phyloP scores from a whole-genome alignment of 2,113 vertebrate genomes.

The Scomber japonicus region DNA sequence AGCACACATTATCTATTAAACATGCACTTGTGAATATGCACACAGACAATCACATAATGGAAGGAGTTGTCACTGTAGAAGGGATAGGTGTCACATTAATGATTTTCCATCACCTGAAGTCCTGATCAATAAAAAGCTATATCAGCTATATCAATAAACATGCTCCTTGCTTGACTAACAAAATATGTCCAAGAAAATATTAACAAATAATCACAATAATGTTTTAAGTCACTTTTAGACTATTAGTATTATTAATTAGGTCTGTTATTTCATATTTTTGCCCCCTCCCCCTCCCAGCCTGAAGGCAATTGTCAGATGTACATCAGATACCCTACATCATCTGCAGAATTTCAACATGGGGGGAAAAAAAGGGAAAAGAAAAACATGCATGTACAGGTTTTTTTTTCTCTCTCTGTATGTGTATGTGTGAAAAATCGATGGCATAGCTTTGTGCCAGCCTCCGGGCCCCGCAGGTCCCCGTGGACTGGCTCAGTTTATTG shows the following conservation, averaged over 20 bases:
- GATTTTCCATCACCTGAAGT: slow-evolving; percentile 33
- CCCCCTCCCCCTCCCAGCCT: not conserved
- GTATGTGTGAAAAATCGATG: slow-evolving; percentile 86
- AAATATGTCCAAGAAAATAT: slow-evolving; percentile 3
- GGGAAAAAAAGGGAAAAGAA: not conserved
- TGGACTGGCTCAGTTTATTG: slow-evolving; percentile 72
- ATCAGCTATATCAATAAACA: no score
- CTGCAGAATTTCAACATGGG: slow-evolving; percentile 23
- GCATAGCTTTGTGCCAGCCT: slow-evolving; percentile 77
- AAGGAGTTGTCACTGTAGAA: slow-evolving; percentile 37
- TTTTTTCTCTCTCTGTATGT: slow-evolving; percentile 58
- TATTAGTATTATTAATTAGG: slow-evolving; percentile 54
- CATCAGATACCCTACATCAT: slow-evolving; percentile 35
- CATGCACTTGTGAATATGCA: not conserved
- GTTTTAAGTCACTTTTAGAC: slow-evolving; percentile 16
- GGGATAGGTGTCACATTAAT: slow-evolving; percentile 57
- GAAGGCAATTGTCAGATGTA: slow-evolving; percentile 42
- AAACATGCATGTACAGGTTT: slow-evolving; percentile 45
- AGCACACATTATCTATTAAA: not conserved
- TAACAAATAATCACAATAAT: not conserved
- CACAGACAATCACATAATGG: not conserved
- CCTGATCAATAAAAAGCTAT: slow-evolving; percentile 39
- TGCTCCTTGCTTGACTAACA: not conserved
- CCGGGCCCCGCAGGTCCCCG: slow-evolving; percentile 72
- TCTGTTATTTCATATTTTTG: not conserved